Evolutionary conservation across 2,888 invertebrate genomes (phyloP).

Genomic region (Copidosoma aretas): DNA sequence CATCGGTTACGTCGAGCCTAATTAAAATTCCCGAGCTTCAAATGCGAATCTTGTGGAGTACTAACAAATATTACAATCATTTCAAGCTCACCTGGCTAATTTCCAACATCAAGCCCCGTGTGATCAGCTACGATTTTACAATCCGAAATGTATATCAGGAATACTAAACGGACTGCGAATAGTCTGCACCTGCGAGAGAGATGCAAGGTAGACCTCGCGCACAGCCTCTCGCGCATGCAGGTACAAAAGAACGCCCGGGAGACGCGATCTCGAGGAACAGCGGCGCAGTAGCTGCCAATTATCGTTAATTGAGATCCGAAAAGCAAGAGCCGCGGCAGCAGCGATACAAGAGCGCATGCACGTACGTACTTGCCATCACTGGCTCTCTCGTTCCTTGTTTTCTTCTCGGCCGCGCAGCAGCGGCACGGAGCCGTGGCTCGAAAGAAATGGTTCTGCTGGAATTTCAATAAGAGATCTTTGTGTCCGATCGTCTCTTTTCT

Average conservation of each 20-base stretch:
- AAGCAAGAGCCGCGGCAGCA: constrained; percentile 41
- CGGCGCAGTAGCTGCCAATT: constrained; percentile 54
- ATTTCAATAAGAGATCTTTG: constrained; percentile 50
- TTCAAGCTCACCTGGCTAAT: no score
- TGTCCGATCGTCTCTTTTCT: constrained; percentile 48
- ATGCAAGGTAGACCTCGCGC: background rate
- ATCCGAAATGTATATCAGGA: no score
- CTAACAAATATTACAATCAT: no score
- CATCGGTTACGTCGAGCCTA: no score
- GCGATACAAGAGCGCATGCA: constrained; percentile 41
- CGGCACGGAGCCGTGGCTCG: constrained; percentile 11
- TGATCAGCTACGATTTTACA: no score
- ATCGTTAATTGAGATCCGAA: constrained; percentile 56
- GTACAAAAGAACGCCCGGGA: background rate
- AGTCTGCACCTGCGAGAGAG: no score
- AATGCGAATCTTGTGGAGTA: no score
- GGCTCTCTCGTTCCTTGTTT: background rate
- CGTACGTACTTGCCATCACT: constrained; percentile 6
- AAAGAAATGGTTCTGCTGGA: constrained; percentile 45
- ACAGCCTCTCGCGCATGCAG: constrained; percentile 17
- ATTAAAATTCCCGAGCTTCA: no score
- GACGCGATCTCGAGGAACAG: constrained; percentile 5
- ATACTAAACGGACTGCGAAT: no score
- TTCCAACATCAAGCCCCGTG: no score
- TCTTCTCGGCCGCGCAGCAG: background rate